Conservation (phyloP, 64 coral and sea anemone genomes). For the Montipora cactus region DNA sequence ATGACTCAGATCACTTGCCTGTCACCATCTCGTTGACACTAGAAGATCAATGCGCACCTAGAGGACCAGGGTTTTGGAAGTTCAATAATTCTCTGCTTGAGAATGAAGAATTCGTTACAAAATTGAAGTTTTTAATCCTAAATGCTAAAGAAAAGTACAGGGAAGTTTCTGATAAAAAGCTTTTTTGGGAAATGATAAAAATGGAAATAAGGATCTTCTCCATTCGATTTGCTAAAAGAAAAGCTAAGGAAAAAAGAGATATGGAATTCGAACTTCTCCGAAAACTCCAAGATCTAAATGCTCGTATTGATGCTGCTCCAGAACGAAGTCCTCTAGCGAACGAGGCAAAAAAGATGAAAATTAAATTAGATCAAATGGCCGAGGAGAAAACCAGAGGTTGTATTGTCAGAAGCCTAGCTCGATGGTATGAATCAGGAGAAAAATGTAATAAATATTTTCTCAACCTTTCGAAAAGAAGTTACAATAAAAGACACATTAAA, state of each 20-base stretch:
- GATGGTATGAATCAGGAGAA: slow-evolving; percentile 56
- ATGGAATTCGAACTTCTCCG: slow-evolving; percentile 31
- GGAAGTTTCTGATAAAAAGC: background rate
- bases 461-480: slow-evolving; percentile 11
- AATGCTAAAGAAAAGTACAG: slow-evolving; percentile 28
- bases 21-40: slow-evolving; percentile 6
- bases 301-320: background rate
- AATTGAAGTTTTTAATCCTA: slow-evolving; percentile 24
- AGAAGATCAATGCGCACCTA: background rate
- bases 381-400: slow-evolving; percentile 40
- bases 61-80: slow-evolving; percentile 25
- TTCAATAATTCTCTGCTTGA: slow-evolving; percentile 35
- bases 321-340: background rate
- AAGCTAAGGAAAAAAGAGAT: slow-evolving; percentile 41
- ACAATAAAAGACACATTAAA: background rate
- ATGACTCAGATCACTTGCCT: slow-evolving; percentile 46
- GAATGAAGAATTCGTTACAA: slow-evolving; percentile 44
- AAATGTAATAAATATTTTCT: slow-evolving; percentile 40
- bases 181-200: slow-evolving; percentile 49
- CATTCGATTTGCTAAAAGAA: slow-evolving; percentile 38
- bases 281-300: slow-evolving; percentile 26
- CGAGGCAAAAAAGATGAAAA: slow-evolving; percentile 5
- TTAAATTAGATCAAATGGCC: slow-evolving; percentile 25
- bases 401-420: slow-evolving; percentile 30
- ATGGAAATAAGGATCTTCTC: slow-evolving; percentile 51